Percentiles rank a stretch among this genome's conserved stretches.
Conservation (phyloP, 1,140 invertebrate genomes). For the Drosophila kurseongensis region DNA sequence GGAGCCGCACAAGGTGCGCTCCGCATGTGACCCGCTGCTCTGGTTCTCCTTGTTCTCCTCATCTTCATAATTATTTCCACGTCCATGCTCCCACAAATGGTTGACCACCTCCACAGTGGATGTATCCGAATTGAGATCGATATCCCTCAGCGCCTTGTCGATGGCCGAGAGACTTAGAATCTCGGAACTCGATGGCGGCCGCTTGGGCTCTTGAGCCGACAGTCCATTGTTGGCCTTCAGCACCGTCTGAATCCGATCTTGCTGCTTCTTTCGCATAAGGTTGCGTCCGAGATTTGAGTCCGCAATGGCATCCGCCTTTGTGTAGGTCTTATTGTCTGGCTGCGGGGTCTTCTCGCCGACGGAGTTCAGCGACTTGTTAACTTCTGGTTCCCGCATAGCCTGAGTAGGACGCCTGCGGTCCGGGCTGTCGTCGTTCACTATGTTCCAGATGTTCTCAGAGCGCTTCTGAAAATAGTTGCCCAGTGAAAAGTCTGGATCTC, state of each 20-base stretch:
- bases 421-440: constrained; percentile 48
- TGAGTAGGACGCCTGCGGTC: constrained; percentile 20
- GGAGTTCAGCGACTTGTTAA: neutral
- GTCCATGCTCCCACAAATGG: constrained; percentile 32
- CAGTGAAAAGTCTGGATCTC: constrained; percentile 76
- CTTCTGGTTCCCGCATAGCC: constrained; percentile 14
- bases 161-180: constrained; percentile 75
- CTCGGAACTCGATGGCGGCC: constrained; percentile 58
- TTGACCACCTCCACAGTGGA: constrained; percentile 59
- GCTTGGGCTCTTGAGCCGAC: constrained; percentile 16
- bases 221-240: constrained; percentile 14
- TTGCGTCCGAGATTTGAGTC: constrained; percentile 43
- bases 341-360: constrained; percentile 50
- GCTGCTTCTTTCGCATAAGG: constrained; percentile 52
- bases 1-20: constrained; percentile 48
- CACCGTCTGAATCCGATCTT: constrained; percentile 37
- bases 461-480: constrained; percentile 75
- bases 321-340: constrained; percentile 76
- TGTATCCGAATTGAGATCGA: constrained; percentile 65
- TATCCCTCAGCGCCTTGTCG: constrained; percentile 63
- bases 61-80: constrained; percentile 5
- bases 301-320: constrained; percentile 33
- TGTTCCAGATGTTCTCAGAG: constrained; percentile 71
- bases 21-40: constrained; percentile 19
- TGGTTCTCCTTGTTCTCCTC: constrained; percentile 60